These are phyloP conservation scores for Eidolon dupreanum DNA, from an alignment of 2,797 vertebrate species.

Conservation along the genomic window DNA sequence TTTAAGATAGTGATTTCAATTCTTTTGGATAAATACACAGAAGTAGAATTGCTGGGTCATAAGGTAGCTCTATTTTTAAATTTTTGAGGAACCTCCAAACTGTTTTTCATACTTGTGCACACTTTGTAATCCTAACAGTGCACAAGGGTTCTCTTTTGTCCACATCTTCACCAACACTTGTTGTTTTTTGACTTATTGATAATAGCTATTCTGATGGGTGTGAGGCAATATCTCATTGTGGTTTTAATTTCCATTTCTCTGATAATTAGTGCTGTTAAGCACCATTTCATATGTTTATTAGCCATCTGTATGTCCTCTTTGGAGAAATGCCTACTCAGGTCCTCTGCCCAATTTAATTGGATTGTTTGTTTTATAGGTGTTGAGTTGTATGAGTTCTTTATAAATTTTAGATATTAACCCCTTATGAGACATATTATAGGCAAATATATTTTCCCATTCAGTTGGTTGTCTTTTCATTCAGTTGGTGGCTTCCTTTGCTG, in stretches of 20 bases:
- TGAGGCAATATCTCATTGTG: neutral
- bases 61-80: neutral
- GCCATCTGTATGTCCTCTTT: neutral
- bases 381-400: neutral
- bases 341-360: neutral
- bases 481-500: neutral
- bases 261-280: neutral
- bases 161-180: neutral
- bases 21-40: neutral
- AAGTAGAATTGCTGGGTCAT: neutral
- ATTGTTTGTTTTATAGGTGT: neutral
- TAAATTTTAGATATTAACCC: neutral
- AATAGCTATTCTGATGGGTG: neutral
- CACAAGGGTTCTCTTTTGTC: neutral
- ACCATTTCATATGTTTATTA: neutral
- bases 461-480: neutral
- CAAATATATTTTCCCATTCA: neutral
- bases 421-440: neutral
- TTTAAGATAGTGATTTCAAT: neutral
- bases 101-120: neutral
- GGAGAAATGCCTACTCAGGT: neutral
- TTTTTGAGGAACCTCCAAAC: neutral
- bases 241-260: neutral
- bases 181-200: neutral
- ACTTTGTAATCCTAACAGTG: neutral